These are phyloP conservation scores for Lordiphosa fenestrarum DNA, from an alignment of 2,888 invertebrate species.

Conservation along the genomic window DNA sequence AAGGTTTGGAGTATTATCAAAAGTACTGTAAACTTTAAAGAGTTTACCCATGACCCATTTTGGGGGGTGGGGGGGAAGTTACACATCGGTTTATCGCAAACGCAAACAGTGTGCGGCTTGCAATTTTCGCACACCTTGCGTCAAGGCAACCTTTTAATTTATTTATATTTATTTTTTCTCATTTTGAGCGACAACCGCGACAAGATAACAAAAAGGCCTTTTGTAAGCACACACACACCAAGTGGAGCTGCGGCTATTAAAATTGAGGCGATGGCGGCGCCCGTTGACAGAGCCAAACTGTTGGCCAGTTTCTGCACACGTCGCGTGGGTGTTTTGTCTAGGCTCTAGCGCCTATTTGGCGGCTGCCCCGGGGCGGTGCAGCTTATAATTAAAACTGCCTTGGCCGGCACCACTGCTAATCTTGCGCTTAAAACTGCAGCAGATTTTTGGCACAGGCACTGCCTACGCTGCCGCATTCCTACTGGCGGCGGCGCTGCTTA, in stretches of 20 bases:
- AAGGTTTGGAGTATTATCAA: neutral
- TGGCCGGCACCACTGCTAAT: constrained; percentile 26
- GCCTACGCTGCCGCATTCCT: constrained; percentile 64
- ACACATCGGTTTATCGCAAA: neutral
- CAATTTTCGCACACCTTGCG: constrained; percentile 61
- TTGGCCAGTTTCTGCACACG: constrained; percentile 45
- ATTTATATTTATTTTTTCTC: constrained; percentile 9
- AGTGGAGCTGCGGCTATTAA: constrained; percentile 37
- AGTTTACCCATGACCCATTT: no score
- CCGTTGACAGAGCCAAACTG: constrained; percentile 21
- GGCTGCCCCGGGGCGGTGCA: constrained; percentile 53
- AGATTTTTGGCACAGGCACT: constrained; percentile 35
- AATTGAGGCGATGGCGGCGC: constrained; percentile 42
- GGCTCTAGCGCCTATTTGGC: constrained; percentile 64
- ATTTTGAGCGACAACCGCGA: constrained; percentile 63
- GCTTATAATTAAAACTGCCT: constrained; percentile 59
- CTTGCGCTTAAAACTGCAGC: constrained; percentile 28
- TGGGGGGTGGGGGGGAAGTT: no score
- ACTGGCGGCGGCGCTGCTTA: constrained; percentile 28
- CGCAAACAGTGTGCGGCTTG: constrained; percentile 8
- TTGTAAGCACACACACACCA: constrained; percentile 22
- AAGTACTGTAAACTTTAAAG: neutral
- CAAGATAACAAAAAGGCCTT: constrained; percentile 69
- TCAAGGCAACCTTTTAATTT: constrained; percentile 19
- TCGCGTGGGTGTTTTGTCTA: constrained; percentile 67